phyloP scores from a whole-genome alignment of 2,113 vertebrate genomes.

The Noturus placidus region DNA sequence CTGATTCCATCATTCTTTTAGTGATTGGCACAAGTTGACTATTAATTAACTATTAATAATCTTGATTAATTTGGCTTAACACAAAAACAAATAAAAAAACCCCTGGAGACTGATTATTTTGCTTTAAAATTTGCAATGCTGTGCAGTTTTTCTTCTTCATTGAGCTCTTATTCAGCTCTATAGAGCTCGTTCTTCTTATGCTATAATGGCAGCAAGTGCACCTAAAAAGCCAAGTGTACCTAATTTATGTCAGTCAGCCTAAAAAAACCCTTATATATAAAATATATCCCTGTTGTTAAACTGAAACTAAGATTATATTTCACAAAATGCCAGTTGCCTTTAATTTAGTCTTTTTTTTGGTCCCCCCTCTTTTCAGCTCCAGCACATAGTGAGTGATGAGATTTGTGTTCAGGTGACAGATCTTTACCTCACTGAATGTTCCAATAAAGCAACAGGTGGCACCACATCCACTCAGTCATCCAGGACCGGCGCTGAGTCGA shows the following conservation, averaged over 20 bases:
- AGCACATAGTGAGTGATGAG: slow-evolving; percentile 96
- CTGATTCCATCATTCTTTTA: not conserved
- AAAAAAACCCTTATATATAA: not conserved
- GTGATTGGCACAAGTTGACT: not conserved
- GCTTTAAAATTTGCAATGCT: not conserved
- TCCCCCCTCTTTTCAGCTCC: slow-evolving; percentile 75
- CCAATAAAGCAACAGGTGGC: slow-evolving; percentile 85
- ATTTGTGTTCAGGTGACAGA: slow-evolving; percentile 92
- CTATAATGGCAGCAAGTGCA: not conserved
- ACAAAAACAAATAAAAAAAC: not conserved
- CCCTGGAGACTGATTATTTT: not conserved
- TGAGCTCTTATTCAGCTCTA: not conserved
- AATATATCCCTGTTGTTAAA: not conserved
- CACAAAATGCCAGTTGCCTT: not conserved
- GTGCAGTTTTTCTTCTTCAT: not conserved
- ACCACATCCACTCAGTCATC: slow-evolving; percentile 78
- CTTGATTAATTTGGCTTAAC: not conserved
- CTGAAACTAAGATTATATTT: not conserved
- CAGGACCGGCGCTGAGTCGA: slow-evolving; percentile 75
- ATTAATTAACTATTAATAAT: not conserved
- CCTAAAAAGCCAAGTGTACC: not conserved
- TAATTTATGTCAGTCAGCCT: not conserved
- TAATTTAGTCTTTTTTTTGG: not conserved
- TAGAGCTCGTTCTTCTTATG: not conserved
- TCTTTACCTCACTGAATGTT: slow-evolving; percentile 86